Base-by-base conservation (phyloP, 2,888 invertebrate genomes). In the Cinara cedri region DNA sequence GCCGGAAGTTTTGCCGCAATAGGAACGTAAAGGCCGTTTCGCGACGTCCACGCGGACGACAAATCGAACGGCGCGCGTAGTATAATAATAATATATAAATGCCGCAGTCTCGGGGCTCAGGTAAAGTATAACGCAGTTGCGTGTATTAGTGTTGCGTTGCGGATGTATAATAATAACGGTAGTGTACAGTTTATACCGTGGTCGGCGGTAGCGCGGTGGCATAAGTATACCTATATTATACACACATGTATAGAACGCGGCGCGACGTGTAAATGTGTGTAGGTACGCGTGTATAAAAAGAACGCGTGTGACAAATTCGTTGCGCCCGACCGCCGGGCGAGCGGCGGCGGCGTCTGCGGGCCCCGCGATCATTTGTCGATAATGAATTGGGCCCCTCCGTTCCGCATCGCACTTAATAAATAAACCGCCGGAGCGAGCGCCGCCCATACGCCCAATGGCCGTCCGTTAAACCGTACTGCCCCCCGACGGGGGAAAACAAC, bases 391-490 rank as follows among this genome's bases (percentile, higher is more conserved):
- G 68, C 60, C 78, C 68, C 78, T 49, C 78, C 78, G 78, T 62
- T 70, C 49, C 68, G 42, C 78, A 62, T 78, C 68, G 49, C 78
- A 78, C 78, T 78, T 78, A 70, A 78, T 78, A 78, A 78, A 78
- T 78, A 78, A 78, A 78, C 78, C 78, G 68, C 68, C 57, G 70
- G 49, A 16, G 42, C 68, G 68, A 51, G 78, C 51, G 49, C 78
- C 78, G 78, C 78, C 78, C 78, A 78, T 70, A 70, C 78, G 70
- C 51, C 78, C 78, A 78, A 78, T 70, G 78, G 78, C 78, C 24
- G 78, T 70, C 46, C 57, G 57, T 51, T 62, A 55, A 66, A 68
- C 46, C 34, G 57, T 76, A 57, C 46, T 4, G 49, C 68, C 57
- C 51, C 57, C 66, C 46, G n/a, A 16, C 44, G 44, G 76, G 55